Evolutionary conservation across 2,797 vertebrate genomes (phyloP).

Genomic region (Malacoctenus gilli): DNA sequence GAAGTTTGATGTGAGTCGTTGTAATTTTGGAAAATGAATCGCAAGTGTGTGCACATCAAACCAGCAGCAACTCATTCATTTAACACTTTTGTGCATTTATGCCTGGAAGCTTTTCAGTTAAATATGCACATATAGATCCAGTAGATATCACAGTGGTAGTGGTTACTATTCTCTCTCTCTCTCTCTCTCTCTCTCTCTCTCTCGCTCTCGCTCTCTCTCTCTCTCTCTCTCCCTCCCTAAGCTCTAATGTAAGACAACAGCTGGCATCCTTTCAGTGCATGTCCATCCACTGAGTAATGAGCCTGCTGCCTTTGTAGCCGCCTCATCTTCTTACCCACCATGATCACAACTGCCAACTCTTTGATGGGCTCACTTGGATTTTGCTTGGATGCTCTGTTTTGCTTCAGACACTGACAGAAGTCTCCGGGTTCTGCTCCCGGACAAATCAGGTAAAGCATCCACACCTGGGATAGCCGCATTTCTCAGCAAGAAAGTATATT

Average conservation of each 20-base stretch:
- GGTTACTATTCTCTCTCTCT: conserved; percentile 6
- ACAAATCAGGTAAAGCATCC: conserved; percentile 27
- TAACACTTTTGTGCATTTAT: no score
- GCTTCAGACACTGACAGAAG: not conserved
- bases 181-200: not conserved
- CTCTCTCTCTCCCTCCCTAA: conserved; percentile 17
- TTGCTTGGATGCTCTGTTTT: conserved; percentile 32
- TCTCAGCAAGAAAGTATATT: no score
- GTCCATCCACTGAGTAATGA: conserved; percentile 9
- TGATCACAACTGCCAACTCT: conserved; percentile 7
- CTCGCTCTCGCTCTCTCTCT: conserved; percentile 18
- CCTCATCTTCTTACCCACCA: conserved; percentile 33
- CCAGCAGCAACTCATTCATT: no score
- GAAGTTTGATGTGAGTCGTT: no score
- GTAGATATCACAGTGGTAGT: conserved; percentile 2
- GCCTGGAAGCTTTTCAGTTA: no score
- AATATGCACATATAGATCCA: no score
- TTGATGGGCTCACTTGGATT: no score
- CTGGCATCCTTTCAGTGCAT: conserved; percentile 34
- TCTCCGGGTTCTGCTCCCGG: conserved; percentile 3
- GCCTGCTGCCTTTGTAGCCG: conserved; percentile 11
- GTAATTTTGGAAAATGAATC: no score
- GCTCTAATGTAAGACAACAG: conserved; percentile 44
- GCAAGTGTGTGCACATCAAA: no score
- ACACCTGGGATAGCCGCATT: no score